Base-by-base conservation (phyloP, 2,888 invertebrate species). In the Choreutis nemorana region DNA sequence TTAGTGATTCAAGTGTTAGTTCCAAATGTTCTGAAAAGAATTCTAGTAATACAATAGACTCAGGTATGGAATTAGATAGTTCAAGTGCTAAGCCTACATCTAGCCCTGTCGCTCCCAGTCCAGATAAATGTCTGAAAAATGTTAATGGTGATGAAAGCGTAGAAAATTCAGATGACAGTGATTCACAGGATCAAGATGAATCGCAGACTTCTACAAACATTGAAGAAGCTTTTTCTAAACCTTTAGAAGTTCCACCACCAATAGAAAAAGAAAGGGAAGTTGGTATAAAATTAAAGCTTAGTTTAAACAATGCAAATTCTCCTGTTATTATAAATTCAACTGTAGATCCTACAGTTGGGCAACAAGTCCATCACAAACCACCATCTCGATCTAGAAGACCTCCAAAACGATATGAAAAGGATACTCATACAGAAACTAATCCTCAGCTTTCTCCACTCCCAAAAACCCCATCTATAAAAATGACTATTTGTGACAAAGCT, bases 401-500 rank as follows among this genome's bases (percentile, higher is more conserved):
- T 31, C 73, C 79, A 22, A 71, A 77, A 46, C 48, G 81, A 35
- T 71, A 72, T 60, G 73, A 72, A 38, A 66, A 61, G 46, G 60
- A 59, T 25, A 36, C 33, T 34, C 40, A 35, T 28, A 22, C 33
- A 33, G 66, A 62, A 21, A 34, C 44, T 34, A 24, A 32, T 5
- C 26, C 35, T 18, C n/a, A n/a, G n/a, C n/a, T n/a, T n/a, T 26
- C 10, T 4, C 14, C 20, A 14, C 54, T 37, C 34, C 45, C 53
- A 14, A 72, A 63, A 44, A 54, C 60, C 16, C 77, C 73, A 28
- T 61, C 72, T 30, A 78, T 78, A 30, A 77, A 70, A 58, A 77
- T 78, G 68, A 78, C 78, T 18, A 78, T 78, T 44, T 78, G 77
- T 61, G 77, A 77, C 42, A 70, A 72, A 58, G 70, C 77, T 31